Evolutionary conservation across 2,113 vertebrate genomes (phyloP), one percentile per base, ranked within the genome.

Genomic region (Thalassoma bifasciatum): DNA sequence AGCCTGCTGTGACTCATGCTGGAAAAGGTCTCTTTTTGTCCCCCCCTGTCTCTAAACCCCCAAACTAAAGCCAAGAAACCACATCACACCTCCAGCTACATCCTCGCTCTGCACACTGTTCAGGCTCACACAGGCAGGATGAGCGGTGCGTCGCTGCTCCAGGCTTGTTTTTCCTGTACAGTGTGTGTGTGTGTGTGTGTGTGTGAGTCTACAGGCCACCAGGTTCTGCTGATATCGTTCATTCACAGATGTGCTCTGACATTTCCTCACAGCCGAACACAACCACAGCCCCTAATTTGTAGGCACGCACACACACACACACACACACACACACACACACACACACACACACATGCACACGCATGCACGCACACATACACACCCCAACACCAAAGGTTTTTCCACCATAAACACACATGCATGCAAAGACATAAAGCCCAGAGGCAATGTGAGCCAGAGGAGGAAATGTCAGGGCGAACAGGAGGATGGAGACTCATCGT

Each of bases 161-260:
- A 9, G 80, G 83, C 74, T 72, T 84, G 60, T 68, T 77, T 82
- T 75, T 47, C 50, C 57, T 11, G 51, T 42, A 64, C 12, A 38
- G 66, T 58, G 59, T 77, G 38, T 69, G 21, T 56, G 37, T 50
- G 66, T 57, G 34, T 50, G 34, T 56, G 44, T 12, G 40, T 10
- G 52, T 40, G 63, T 19, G 44, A 81, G 68, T 58, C 79, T 36
- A 47, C 49, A 81, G 80, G 71, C 79, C 65, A 89, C 75, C 84
- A 82, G 85, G 86, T 89, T 84, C 75, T 36, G 86, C 86, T 83
- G 91, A 89, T 93, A 94, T 92, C 91, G 44, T 89, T 84, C 90
- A 78, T 82, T 86, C 72, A 54, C 92, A 94, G 93, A 93, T 92
- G 91, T 84, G 85, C 84, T 80, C 75, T 93, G 93, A 93, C 93